Conservation (phyloP, 2,113 vertebrate species). For the Syngnathus scovelli region DNA sequence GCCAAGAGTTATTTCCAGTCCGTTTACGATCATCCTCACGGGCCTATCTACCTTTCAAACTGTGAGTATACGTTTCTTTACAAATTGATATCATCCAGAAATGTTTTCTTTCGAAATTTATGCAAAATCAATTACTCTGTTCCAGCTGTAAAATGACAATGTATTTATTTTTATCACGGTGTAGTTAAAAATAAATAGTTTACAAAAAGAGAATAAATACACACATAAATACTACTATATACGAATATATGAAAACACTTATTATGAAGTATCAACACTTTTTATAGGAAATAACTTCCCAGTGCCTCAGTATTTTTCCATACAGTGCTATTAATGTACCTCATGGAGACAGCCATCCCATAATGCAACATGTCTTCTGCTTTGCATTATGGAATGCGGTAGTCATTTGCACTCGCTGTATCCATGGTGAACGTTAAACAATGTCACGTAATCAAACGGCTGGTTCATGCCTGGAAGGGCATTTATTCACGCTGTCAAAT, state of each 20-base stretch:
- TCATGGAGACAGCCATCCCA: neutral
- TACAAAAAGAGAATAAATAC: too few relatives aligned
- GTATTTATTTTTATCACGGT: neutral
- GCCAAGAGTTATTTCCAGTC: slow-evolving; percentile 81
- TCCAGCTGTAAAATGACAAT: neutral
- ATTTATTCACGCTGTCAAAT: neutral
- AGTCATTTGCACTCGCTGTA: neutral
- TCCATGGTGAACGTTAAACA: neutral
- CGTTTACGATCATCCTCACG: slow-evolving; percentile 78
- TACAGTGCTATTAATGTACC: too few relatives aligned
- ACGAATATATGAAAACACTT: too few relatives aligned
- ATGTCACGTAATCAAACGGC: neutral
- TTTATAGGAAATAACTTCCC: too few relatives aligned
- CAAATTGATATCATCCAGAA: neutral
- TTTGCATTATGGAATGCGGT: neutral
- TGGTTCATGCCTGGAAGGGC: neutral
- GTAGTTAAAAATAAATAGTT: neutral
- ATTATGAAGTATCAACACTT: too few relatives aligned
- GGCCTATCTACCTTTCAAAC: slow-evolving; percentile 83
- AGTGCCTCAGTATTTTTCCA: too few relatives aligned
- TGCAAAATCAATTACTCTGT: neutral
- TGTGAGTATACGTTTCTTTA: slow-evolving; percentile 74
- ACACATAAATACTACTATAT: neutral
- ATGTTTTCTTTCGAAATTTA: neutral
- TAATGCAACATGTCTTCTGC: neutral